Conservation (phyloP, 2,113 vertebrate species). For the Cercocebus atys region DNA sequence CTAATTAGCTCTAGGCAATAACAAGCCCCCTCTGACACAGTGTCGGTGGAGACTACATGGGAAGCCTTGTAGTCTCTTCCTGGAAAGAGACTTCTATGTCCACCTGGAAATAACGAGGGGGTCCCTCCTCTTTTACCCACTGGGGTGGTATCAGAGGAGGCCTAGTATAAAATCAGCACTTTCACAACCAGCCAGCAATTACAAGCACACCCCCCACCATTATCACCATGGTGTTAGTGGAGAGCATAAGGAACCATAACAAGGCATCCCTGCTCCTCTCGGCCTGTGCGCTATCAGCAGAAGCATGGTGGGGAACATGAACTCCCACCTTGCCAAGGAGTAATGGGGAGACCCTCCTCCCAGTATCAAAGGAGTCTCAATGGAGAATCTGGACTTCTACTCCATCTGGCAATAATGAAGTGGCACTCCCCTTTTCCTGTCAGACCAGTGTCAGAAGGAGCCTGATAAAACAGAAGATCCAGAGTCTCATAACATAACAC, state of each 20-base stretch:
- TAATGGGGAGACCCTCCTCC: background rate
- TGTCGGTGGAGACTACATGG: background rate
- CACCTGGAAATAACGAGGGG: background rate
- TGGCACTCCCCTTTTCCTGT: background rate
- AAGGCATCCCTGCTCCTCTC: background rate
- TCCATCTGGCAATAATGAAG: background rate
- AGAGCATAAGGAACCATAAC: background rate
- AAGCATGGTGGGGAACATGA: background rate
- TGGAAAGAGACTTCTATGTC: background rate
- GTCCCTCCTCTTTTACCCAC: background rate
- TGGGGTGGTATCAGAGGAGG: background rate
- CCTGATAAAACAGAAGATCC: background rate
- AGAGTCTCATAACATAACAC: background rate
- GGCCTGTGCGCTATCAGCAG: background rate
- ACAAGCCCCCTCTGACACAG: background rate
- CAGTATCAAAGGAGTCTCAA: background rate
- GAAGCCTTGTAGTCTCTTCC: background rate
- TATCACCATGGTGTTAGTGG: background rate
- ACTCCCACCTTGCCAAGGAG: background rate
- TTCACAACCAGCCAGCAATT: background rate
- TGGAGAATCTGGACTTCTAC: background rate
- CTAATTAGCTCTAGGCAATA: background rate
- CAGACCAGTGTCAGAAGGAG: background rate
- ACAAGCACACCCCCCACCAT: background rate
- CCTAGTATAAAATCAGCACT: background rate